Base-by-base conservation (phyloP, 64 coral and sea anemone species). In the Pachyseris speciosa region DNA sequence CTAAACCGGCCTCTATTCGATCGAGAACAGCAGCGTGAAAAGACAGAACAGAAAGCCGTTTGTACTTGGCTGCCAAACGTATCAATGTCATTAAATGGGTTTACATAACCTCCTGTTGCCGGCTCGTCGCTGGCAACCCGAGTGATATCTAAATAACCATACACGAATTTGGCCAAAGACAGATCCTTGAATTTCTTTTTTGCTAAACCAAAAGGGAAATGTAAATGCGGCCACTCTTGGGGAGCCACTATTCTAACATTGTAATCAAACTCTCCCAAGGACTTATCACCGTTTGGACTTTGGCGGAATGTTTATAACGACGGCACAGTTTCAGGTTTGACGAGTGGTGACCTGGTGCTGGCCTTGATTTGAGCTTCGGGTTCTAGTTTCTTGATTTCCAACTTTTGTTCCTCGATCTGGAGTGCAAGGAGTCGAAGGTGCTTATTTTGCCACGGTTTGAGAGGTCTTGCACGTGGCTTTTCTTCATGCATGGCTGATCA, bases 21-120 rank as follows among this genome's bases (percentile, higher is more conserved):
- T 77, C 37, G 4, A 76, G 53, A 2, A 88, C 37, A 15, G 71
- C 86, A 13, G 86, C 37, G 17, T 88, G 86, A 39, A 76, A 88
- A 2, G 55, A 77, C 31, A 88, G 20, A 13, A 88, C 71, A 64
- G 85, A 29, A 37, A 36, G 28, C 69, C 85, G 29, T 52, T 16
- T 60, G n/a, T 60, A 60, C 57, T 24, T 60, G 19, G 49, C 49
- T 60, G 57, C 57, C 20, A 75, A 44, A 8, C 37, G 31, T 69
- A 88, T 88, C 1, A 75, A 39, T 10, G 49, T 60, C 69, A 88
- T 65, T 45, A 88, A 9, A 88, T 77, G 86, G 19, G 33, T 3
- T 53, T 44, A 38, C 84, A 86, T 72, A 12, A 86, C 22, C 44
- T 49, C 49, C 19, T 58, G 66, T 39, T 57, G 45, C n/a, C n/a